Evolutionary conservation across 2,888 invertebrate genomes (phyloP), one percentile per base, ranked within the genome.

Genomic region (Erannis defoliaria): DNA sequence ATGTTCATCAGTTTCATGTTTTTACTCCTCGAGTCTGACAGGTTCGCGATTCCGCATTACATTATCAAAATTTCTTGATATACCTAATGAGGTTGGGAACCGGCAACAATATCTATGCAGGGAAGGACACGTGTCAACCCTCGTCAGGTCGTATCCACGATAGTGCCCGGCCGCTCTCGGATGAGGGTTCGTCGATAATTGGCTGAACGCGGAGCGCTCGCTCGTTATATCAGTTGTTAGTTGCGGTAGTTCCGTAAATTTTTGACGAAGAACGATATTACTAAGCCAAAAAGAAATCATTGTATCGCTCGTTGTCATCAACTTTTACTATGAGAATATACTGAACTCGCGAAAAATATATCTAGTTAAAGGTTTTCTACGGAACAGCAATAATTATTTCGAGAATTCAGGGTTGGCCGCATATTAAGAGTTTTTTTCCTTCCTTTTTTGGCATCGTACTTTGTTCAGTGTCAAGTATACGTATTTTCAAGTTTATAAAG

Each of bases 81-180:
- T 58, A 62, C 57, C 58, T 64, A 65, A 65, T 55, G 49, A 42
- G 19, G 64, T 66, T 58, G 58, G 53, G 57, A 60, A 59, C 67
- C 62, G 72, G 72, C 75, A 77, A 81, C 81, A 81, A 80, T 76
- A 78, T 75, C 76, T 69, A 72, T 66, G 68, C 71, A 69, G 63
- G 74, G 77, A 81, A 75, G 77, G 85, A 82, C 84, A 81, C 70
- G 68, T 80, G 86, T 81, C 85, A 76, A 85, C 85, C 86, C 86
- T 84, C 78, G 76, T 86, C 84, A 72, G 65, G 62, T 64, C 67
- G 72, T 66, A 71, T 71, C 70, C 71, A 68, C 70, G 71, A 72
- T 70, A 67, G 66, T 71, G 67, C 62, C 59, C 70, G 63, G 51
- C 62, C 54, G 46, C 46, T 57, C 48, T 59, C 55, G 54, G 70